Conservation (phyloP, 2,888 invertebrate species). For the Zelleria hepariella region DNA sequence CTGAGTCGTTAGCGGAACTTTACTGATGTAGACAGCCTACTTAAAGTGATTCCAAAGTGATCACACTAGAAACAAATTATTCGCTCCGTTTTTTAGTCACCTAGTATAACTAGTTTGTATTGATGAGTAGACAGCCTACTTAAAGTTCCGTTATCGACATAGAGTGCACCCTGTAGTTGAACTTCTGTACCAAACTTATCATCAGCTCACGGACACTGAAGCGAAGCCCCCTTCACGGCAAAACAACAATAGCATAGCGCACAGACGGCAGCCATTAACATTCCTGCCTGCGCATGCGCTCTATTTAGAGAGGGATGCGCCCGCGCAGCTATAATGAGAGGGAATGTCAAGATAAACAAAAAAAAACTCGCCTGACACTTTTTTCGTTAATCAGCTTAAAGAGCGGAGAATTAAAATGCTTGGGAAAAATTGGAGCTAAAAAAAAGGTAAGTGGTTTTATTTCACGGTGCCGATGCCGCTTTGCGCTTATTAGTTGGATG, state of each 20-base stretch:
- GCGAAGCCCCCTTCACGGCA: not conserved
- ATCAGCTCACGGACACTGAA: too few relatives aligned
- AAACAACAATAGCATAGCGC: slow-evolving; percentile 20
- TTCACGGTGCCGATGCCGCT: not conserved
- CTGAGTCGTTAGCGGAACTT: too few relatives aligned
- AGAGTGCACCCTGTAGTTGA: too few relatives aligned
- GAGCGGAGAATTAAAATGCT: not conserved
- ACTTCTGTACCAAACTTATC: too few relatives aligned
- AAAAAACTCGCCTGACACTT: not conserved
- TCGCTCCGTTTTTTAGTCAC: too few relatives aligned
- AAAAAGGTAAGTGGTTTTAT: not conserved
- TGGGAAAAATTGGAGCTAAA: too few relatives aligned
- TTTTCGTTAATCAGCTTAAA: not conserved
- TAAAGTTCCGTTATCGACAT: too few relatives aligned
- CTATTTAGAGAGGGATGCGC: slow-evolving; percentile 41
- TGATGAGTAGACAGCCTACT: too few relatives aligned
- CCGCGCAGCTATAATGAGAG: slow-evolving; percentile 34
- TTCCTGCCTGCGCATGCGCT: slow-evolving; percentile 52
- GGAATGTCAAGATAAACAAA: slow-evolving; percentile 16
- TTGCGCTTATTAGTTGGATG: not conserved
- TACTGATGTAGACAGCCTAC: too few relatives aligned
- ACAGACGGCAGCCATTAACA: slow-evolving; percentile 52
- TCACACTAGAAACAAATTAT: too few relatives aligned
- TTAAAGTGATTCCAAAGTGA: too few relatives aligned
- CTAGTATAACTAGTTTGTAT: too few relatives aligned